Evolutionary conservation across 2,113 vertebrate species (phyloP).

Genomic region (Gobio gobio): DNA sequence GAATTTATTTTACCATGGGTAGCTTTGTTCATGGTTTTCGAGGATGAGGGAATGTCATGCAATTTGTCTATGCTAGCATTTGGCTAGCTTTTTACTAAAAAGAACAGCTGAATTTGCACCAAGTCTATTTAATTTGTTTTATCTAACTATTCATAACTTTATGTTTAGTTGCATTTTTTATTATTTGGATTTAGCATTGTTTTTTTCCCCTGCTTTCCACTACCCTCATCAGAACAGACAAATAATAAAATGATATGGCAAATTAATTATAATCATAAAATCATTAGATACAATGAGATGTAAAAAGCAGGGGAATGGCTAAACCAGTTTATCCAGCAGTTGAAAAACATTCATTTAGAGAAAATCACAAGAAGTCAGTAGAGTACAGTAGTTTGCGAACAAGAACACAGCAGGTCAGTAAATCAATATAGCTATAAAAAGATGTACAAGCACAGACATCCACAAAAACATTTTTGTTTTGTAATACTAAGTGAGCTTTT

Average conservation of each 20-base stretch:
- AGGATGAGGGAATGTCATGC: background rate
- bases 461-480: constrained; percentile 38
- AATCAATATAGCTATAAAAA: background rate
- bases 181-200: background rate
- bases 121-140: background rate
- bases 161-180: background rate
- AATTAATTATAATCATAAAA: background rate
- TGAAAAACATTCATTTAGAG: background rate
- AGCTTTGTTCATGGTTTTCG: background rate
- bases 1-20: background rate
- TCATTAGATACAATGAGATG: background rate
- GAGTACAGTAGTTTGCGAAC: background rate
- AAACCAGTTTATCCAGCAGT: background rate
- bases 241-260: background rate
- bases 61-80: background rate
- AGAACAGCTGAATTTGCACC: too few relatives aligned
- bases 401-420: background rate
- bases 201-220: background rate
- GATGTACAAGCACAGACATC: background rate
- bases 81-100: background rate
- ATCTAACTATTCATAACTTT: background rate
- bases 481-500: constrained; percentile 60
- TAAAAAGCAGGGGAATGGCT: background rate
- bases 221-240: background rate
- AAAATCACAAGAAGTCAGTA: background rate